Evolutionary conservation across 2,888 invertebrate species (phyloP).

Genomic region (Luperina nickerlii): DNA sequence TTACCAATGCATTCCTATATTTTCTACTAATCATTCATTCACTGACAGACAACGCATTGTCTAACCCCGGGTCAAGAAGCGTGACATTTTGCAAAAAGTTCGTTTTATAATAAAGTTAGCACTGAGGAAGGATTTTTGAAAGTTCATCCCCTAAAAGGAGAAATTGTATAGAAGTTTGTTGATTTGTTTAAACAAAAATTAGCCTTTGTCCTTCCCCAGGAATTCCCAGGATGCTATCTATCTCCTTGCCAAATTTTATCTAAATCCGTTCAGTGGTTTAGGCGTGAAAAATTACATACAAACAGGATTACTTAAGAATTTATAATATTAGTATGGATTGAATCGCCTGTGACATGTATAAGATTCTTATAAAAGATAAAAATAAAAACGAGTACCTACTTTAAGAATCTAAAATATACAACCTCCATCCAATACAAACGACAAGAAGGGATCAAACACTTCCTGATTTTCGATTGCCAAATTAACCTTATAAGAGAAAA

Average conservation of each 20-base stretch:
- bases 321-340: no score
- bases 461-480: conserved; percentile 21
- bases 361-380: not conserved
- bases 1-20: not conserved
- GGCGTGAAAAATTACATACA: no score
- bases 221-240: no score
- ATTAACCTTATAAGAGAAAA: conserved; percentile 7
- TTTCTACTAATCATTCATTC: not conserved
- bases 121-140: not conserved
- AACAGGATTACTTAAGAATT: no score
- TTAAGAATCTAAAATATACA: not conserved
- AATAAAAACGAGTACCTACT: not conserved
- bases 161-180: not conserved
- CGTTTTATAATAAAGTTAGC: not conserved
- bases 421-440: conserved; percentile 1
- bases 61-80: not conserved
- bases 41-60: not conserved
- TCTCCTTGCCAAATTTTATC: no score
- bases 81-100: not conserved
- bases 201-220: no score
- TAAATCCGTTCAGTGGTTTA: no score
- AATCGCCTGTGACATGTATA: not conserved
- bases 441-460: conserved; percentile 31
- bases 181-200: not conserved
- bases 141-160: not conserved